Base-by-base conservation (phyloP, 1,140 invertebrate genomes). In the Bombus vancouverensis region DNA sequence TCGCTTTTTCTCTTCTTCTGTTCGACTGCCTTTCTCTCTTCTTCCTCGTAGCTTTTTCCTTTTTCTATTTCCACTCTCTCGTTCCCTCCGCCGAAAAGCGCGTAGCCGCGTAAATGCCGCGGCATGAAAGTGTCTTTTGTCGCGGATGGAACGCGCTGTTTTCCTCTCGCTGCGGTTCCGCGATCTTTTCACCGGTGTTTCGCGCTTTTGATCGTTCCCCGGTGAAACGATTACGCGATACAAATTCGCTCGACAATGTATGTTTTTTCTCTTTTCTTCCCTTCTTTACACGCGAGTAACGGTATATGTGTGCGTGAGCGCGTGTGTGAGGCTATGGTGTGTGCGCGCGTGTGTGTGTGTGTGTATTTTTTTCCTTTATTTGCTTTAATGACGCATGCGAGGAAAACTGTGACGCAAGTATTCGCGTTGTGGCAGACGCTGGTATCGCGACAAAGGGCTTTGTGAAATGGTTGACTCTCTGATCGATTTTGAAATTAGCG, bases 121-220 rank as follows among this genome's bases (percentile, higher is more conserved):
- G 10, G 39, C 39, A 73, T 34, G 53, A n/a, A 75, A 65, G 71
- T 82, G 71, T 75, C 72, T 82, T 75, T 75, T 75, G 71, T 82
- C 81, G 81, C 71, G 71, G 39, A 75, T 44, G 81, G 37, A 65
- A 82, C 71, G 42, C 80, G 37, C 57, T 65, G 53, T 65, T 82
- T 47, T 82, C 72, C 39, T 53, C 71, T n/a, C 34, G 47, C 68
- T 22, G 68, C 28, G 66, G 66, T 73, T 65, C 57, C 81, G 57
- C 71, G 81, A 82, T 82, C 71, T 75, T 82, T 82, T 84, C 83
- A 72, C 18, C 83, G 83, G 39, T 53, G 82, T 66, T 39, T 73
- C 78, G 71, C 70, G 70, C 42, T 74, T 80, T 78, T 62, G 62
- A 74, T 83, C 59, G 65, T n/a, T 81, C 53, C 32, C 65, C 70